Percentiles rank a stretch among this genome's conserved stretches.
These are phyloP conservation scores for Andrena hattorfiana DNA, from an alignment of 2,888 invertebrate genomes.

Conservation along the genomic window DNA sequence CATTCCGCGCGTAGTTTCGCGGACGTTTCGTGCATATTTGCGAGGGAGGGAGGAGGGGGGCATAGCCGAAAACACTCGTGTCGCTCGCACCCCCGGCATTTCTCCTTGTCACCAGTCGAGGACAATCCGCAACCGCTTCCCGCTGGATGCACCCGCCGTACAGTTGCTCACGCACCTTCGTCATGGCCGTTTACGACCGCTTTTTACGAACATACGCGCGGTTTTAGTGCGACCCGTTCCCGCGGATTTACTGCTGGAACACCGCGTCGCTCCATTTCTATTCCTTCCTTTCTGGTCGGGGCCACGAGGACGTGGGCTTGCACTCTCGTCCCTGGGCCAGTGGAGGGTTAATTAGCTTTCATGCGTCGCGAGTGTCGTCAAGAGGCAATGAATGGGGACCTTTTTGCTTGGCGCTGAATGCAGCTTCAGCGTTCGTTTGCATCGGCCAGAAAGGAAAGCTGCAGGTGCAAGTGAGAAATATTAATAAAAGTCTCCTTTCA, in stretches of 20 bases:
- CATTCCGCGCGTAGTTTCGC: constrained; percentile 64
- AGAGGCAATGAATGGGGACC: constrained; percentile 20
- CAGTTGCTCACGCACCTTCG: constrained; percentile 43
- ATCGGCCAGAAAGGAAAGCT: no score
- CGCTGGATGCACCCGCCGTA: constrained; percentile 6
- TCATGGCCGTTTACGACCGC: constrained; percentile 48
- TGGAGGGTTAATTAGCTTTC: constrained; percentile 49
- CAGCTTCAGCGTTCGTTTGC: neutral
- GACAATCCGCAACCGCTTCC: constrained; percentile 18
- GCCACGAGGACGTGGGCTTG: neutral
- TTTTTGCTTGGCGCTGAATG: neutral
- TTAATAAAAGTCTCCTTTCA: no score
- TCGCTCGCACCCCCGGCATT: constrained; percentile 37
- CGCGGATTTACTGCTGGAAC: constrained; percentile 55
- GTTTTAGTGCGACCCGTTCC: constrained; percentile 54
- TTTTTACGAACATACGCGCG: constrained; percentile 58
- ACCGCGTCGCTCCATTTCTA: constrained; percentile 35
- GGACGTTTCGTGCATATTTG: constrained; percentile 42
- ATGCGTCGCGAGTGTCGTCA: constrained; percentile 21
- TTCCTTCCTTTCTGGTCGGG: neutral
- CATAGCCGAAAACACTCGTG: constrained; percentile 45
- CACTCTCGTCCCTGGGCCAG: constrained; percentile 17
- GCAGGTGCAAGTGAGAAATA: no score
- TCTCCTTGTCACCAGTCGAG: constrained; percentile 23
- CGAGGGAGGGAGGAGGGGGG: neutral